Conservation (phyloP, 2,113 vertebrate species). For the Anthoscopus minutus region DNA sequence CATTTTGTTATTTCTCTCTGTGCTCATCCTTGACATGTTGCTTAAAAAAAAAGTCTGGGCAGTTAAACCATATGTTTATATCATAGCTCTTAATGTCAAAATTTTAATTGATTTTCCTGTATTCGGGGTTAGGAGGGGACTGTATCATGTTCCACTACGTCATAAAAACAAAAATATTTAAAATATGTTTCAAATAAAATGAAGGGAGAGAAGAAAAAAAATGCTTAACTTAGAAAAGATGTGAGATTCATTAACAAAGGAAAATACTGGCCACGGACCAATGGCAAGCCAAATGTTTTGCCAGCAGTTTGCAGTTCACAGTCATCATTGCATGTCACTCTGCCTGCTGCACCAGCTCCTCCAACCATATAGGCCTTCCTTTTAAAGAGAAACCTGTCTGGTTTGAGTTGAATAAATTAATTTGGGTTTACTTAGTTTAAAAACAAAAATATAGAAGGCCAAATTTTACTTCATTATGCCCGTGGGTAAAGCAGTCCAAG, state of each 20-base stretch:
- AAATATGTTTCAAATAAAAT: slow-evolving; percentile 78
- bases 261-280: slow-evolving; percentile 74
- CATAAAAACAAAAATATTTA: slow-evolving; percentile 77
- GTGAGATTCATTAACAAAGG: slow-evolving; percentile 77
- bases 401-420: slow-evolving; percentile 54
- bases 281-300: slow-evolving; percentile 66
- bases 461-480: slow-evolving; percentile 62
- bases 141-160: slow-evolving; percentile 69
- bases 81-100: slow-evolving; percentile 58
- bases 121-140: slow-evolving; percentile 58
- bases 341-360: slow-evolving; percentile 5
- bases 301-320: slow-evolving; percentile 70
- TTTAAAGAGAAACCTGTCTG: slow-evolving; percentile 66
- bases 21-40: not conserved
- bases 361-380: slow-evolving; percentile 23
- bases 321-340: slow-evolving; percentile 48
- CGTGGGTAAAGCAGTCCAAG: slow-evolving; percentile 43
- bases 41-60: not conserved
- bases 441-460: slow-evolving; percentile 45
- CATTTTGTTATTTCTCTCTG: slow-evolving; percentile 10
- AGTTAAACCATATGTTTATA: slow-evolving; percentile 46
- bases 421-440: slow-evolving; percentile 65
- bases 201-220: slow-evolving; percentile 59
- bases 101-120: slow-evolving; percentile 68
- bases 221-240: slow-evolving; percentile 78